Evolutionary conservation across 2,113 vertebrate genomes (phyloP).

Genomic region (Pedetes capensis): DNA sequence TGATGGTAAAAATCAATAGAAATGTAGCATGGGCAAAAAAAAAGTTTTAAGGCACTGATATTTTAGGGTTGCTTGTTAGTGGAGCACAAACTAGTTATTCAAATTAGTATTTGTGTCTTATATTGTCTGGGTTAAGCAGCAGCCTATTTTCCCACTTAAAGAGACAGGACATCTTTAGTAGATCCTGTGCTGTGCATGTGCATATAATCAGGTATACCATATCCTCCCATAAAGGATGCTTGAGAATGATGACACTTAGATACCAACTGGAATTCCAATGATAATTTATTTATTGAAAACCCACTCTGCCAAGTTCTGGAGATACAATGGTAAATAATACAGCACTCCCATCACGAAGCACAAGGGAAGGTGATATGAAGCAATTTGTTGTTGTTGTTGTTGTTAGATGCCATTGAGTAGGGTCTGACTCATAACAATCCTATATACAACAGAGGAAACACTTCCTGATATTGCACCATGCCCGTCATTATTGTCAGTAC

Average conservation of each 20-base stretch:
- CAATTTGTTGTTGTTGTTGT: no score
- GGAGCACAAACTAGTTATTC: background rate
- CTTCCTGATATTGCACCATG: no score
- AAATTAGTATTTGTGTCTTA: background rate
- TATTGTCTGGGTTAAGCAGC: background rate
- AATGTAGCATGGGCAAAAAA: background rate
- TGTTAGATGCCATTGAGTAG: no score
- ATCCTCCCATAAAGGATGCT: background rate
- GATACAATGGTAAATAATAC: background rate
- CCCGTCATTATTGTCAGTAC: no score
- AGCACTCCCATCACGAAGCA: background rate
- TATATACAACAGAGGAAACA: no score
- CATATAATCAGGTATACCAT: background rate
- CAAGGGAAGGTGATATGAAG: background rate
- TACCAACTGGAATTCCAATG: background rate
- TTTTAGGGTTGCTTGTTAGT: constrained; percentile 19
- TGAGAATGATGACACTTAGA: background rate
- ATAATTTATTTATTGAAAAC: background rate
- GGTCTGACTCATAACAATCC: no score
- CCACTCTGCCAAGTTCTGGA: background rate
- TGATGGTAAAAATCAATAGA: background rate
- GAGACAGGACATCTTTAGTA: background rate
- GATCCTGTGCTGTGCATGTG: background rate
- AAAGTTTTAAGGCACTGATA: background rate
- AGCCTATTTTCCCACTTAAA: background rate